Percentiles rank a stretch among this genome's conserved stretches.
Conservation (phyloP, 2,797 vertebrate species). For the Enteromius anoplus region DNA sequence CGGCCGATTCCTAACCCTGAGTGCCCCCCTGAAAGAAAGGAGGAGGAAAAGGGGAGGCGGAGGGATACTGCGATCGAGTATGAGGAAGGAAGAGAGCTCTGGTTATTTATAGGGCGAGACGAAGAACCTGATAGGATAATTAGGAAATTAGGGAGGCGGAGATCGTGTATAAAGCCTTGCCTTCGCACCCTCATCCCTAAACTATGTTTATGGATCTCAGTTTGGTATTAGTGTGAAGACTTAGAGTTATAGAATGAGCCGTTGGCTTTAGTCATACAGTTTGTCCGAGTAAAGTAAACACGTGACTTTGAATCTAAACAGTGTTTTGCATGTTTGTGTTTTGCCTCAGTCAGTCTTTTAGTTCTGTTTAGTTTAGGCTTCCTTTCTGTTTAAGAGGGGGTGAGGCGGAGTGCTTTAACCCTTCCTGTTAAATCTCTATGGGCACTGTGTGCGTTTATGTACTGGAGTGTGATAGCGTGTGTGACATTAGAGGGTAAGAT, state of each 20-base stretch:
- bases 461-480: conserved; percentile 7
- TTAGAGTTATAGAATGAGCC: background rate
- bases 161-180: too few relatives aligned
- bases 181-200: too few relatives aligned
- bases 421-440: conserved; percentile 43
- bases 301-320: conserved; percentile 50
- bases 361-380: conserved; percentile 49
- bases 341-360: conserved; percentile 23
- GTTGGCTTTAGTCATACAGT: background rate
- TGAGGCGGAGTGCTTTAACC: conserved; percentile 38
- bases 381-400: conserved; percentile 43
- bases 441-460: conserved; percentile 17
- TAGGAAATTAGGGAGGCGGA: too few relatives aligned
- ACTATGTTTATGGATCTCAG: background rate
- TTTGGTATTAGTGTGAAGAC: conserved; percentile 19
- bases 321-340: conserved; percentile 46
- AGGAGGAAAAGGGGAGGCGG: too few relatives aligned
- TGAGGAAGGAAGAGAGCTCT: too few relatives aligned
- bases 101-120: too few relatives aligned
- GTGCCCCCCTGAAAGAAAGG: too few relatives aligned
- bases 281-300: conserved; percentile 41
- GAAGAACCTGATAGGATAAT: too few relatives aligned
- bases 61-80: too few relatives aligned
- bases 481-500: conserved; percentile 21
- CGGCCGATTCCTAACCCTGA: too few relatives aligned